phyloP scores from a whole-genome alignment of 2,888 invertebrate species.

The Cataglyphis livida region DNA sequence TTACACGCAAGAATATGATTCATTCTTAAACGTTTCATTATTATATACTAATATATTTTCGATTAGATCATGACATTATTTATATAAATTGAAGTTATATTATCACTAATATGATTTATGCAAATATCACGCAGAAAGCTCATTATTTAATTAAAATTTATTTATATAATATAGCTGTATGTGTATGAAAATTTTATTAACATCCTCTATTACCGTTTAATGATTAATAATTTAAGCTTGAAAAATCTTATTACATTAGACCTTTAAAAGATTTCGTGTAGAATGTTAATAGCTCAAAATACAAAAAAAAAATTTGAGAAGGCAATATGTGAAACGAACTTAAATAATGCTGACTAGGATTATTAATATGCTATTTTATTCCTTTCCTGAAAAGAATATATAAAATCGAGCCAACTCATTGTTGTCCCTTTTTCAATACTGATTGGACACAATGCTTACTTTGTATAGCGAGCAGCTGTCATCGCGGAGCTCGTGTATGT shows the following conservation, averaged over 20 bases:
- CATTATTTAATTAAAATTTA: not conserved
- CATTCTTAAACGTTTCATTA: not conserved
- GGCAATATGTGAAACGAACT: conserved; percentile 15
- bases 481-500: not conserved
- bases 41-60: not conserved
- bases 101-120: not conserved
- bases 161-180: not conserved
- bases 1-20: not conserved
- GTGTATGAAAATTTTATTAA: not conserved
- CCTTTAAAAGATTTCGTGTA: not conserved
- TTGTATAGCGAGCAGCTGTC: not conserved
- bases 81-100: not conserved
- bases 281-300: not conserved
- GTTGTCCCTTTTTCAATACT: not conserved
- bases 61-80: not conserved
- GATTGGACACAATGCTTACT: not conserved
- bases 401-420: not conserved
- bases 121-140: not conserved
- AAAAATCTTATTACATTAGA: not conserved
- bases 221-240: not conserved
- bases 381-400: not conserved
- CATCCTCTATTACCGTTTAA: not conserved
- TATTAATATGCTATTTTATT: conserved; percentile 51
- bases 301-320: no score
- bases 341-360: conserved; percentile 57